phyloP scores from a whole-genome alignment of 2,113 vertebrate species.

The Cercopithecus mona region DNA sequence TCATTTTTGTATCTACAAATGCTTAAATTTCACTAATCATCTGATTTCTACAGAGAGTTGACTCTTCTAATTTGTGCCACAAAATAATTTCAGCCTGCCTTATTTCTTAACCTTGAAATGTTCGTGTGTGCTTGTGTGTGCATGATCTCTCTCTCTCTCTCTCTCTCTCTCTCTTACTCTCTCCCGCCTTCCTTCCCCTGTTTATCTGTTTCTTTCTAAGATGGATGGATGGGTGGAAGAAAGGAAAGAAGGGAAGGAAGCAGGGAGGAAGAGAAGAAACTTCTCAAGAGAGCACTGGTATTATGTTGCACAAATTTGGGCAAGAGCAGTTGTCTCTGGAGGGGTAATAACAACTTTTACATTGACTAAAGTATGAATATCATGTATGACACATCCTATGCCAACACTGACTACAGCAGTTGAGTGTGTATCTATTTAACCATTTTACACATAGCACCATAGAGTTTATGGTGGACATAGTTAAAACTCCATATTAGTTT shows the following conservation, averaged over 20 bases:
- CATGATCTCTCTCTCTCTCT: too few relatives aligned
- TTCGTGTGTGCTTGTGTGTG: not conserved
- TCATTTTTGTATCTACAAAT: slow-evolving; percentile 32
- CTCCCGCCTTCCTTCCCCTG: fast-evolving
- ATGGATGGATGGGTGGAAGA: not conserved
- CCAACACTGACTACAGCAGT: not conserved
- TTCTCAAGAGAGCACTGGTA: not conserved
- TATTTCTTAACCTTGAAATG: slow-evolving; percentile 59
- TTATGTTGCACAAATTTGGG: not conserved
- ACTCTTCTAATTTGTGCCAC: slow-evolving; percentile 36
- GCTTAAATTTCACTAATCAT: slow-evolving; percentile 21
- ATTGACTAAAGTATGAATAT: not conserved
- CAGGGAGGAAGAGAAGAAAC: not conserved
- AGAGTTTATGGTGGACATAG: not conserved
- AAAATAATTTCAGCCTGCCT: slow-evolving; percentile 44
- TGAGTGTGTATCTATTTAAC: not conserved
- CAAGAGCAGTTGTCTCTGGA: not conserved
- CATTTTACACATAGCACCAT: not conserved
- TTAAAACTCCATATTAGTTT: not conserved
- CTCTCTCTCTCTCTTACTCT: too few relatives aligned
- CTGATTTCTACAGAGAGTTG: slow-evolving; percentile 59
- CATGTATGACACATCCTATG: not conserved
- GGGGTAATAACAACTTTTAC: not conserved
- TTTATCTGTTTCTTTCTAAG: not conserved
- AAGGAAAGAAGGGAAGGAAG: not conserved